Conservation (phyloP, 2,797 vertebrate genomes). For the Tachyglossus aculeatus region DNA sequence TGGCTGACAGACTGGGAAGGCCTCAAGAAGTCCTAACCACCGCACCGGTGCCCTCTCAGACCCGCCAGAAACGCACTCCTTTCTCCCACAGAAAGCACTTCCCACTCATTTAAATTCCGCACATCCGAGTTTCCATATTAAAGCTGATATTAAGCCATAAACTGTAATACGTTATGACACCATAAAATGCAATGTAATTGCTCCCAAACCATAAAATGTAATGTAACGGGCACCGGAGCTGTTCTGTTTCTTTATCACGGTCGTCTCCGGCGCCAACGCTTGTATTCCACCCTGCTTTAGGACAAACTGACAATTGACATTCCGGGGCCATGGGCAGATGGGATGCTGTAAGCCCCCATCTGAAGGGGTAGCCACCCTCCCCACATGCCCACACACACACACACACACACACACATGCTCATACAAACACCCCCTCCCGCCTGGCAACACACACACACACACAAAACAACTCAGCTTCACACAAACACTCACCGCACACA, state of each 20-base stretch:
- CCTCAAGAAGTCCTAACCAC: neutral
- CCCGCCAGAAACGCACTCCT: neutral
- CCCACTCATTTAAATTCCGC: slow-evolving; percentile 49
- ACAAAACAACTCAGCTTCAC: neutral
- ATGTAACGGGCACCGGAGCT: slow-evolving; percentile 43
- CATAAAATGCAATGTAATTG: slow-evolving; percentile 51
- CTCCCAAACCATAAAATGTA: slow-evolving; percentile 60
- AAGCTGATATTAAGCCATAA: slow-evolving; percentile 58
- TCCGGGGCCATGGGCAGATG: neutral
- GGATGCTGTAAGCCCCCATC: neutral
- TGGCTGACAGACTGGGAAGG: too few species aligned
- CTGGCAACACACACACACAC: neutral
- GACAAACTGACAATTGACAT: slow-evolving; percentile 36
- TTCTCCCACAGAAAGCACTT: slow-evolving; percentile 10
- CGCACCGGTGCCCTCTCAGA: too few species aligned
- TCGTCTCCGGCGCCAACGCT: slow-evolving; percentile 13
- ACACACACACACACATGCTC: neutral
- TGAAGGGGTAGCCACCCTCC: neutral
- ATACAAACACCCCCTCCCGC: too few species aligned
- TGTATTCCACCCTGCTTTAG: neutral
- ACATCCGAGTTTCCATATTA: neutral
- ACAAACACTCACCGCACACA: neutral
- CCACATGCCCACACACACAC: neutral
- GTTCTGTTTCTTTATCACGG: neutral
- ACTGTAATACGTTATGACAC: slow-evolving; percentile 60